phyloP scores from a whole-genome alignment of 1,140 invertebrate genomes.

The Saccostrea cuccullata region DNA sequence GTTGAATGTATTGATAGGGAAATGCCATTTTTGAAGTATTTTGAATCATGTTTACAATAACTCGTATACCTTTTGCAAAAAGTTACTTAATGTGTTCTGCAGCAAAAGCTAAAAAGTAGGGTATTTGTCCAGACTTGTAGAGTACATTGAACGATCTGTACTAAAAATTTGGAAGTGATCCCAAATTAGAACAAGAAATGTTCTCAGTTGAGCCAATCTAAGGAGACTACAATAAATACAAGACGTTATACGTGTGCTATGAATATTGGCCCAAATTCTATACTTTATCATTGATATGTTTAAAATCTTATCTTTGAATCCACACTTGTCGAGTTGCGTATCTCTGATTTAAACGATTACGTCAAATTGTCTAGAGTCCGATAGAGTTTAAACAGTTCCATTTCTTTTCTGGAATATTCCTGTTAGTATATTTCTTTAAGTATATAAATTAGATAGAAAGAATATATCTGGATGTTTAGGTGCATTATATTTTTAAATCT shows the following conservation, averaged over 20 bases:
- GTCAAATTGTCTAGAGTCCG: no score
- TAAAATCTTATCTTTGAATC: slow-evolving; percentile 20
- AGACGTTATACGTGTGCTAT: background rate
- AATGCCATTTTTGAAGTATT: background rate
- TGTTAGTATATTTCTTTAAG: no score
- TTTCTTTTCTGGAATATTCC: no score
- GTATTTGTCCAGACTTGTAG: background rate
- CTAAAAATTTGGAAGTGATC: slow-evolving; percentile 1
- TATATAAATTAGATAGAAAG: no score
- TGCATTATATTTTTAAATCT: no score
- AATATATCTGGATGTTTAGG: no score
- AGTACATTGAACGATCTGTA: no score
- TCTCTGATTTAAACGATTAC: background rate
- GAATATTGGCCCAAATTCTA: background rate
- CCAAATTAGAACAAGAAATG: slow-evolving; percentile 2
- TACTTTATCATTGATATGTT: slow-evolving; percentile 5
- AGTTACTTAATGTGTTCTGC: background rate
- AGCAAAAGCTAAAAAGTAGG: background rate
- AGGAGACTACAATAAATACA: background rate
- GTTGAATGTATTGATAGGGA: background rate
- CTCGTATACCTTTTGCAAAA: background rate
- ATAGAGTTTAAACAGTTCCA: no score
- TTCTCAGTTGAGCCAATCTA: background rate
- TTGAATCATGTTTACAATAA: background rate
- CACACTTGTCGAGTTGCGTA: slow-evolving; percentile 12